These are phyloP conservation scores for Sphaerophoria taeniata DNA, from an alignment of 2,888 invertebrate species.

Conservation along the genomic window DNA sequence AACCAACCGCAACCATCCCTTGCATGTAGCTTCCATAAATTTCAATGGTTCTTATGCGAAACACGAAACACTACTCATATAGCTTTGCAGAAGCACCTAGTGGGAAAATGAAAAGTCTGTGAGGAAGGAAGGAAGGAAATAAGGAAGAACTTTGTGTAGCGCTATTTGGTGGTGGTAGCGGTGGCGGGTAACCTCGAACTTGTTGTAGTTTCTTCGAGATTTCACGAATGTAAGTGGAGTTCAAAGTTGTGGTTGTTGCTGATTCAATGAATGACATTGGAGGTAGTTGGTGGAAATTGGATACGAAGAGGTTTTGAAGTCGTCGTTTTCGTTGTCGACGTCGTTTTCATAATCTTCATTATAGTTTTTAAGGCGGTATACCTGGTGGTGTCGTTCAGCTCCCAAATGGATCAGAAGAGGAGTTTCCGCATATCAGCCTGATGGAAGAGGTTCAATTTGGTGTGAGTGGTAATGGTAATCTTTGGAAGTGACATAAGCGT, in stretches of 20 bases:
- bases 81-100: background rate
- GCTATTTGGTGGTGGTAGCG: too few relatives aligned
- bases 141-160: constrained; percentile 1
- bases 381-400: constrained; percentile 9
- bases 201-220: constrained; percentile 22
- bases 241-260: constrained; percentile 39
- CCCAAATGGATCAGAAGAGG: constrained; percentile 11
- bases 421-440: constrained; percentile 16
- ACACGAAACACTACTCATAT: constrained; percentile 9
- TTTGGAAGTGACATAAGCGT: background rate
- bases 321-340: background rate
- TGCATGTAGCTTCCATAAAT: constrained; percentile 47
- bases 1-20: constrained; percentile 23
- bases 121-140: background rate
- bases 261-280: constrained; percentile 47
- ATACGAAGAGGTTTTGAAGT: constrained; percentile 14
- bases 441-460: constrained; percentile 6
- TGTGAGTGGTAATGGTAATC: constrained; percentile 1
- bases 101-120: background rate
- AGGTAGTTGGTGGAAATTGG: constrained; percentile 44
- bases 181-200: background rate
- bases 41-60: constrained; percentile 29
- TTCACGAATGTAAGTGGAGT: constrained; percentile 36
- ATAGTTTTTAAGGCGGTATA: background rate
- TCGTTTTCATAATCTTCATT: too few relatives aligned